Evolutionary conservation across 2,113 vertebrate species (phyloP), one percentile per base, ranked within the genome.

Genomic region (Xenopus laevis): DNA sequence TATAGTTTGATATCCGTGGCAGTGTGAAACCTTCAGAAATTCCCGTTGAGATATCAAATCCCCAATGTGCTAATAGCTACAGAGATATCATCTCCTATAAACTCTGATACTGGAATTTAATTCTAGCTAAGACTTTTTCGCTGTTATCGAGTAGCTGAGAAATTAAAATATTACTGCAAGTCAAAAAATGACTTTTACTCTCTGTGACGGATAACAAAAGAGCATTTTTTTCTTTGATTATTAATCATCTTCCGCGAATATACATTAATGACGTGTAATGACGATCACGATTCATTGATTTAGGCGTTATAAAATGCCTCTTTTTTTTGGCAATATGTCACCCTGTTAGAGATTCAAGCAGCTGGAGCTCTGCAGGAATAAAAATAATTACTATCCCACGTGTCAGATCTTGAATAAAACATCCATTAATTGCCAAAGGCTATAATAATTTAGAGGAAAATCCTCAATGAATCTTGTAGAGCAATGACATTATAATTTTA

Each of bases 381-480:
- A 60, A 45, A 53, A 63, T 50, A 52, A 68, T 68, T 68, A 52
- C 61, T 33, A 64, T 27, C 27, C 61, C 30, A 45, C 52, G 47
- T 60, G 55, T 74, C 64, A 68, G 4, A 62, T 53, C 46, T 20
- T 62, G 27, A 62, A 20, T 75, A 27, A 75, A 63, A 27, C 59
- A 69, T 45, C 45, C 57, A 66, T 69, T 75, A 68, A 63, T 30
- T 33, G 30, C 68, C 63, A 62, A 44, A 75, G 27, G 57, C 58
- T 18, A 69, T 75, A 17, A 55, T 53, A 52, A 33, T 68, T 52
- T 63, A 33, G 12, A 30, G 50, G 16, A 55, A 21, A 62, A 61
- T n/a, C 20, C 46, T 23, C 66, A 21, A 40, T 69, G 44, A 55
- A 53, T 68, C 65, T 68, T 53, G 66, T 23, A n/a, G 20, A 17